A percentile compares a stretch with the other conserved stretches of the same genome.
Conservation (phyloP, 2,797 vertebrate genomes). For the Enoplosus armatus region DNA sequence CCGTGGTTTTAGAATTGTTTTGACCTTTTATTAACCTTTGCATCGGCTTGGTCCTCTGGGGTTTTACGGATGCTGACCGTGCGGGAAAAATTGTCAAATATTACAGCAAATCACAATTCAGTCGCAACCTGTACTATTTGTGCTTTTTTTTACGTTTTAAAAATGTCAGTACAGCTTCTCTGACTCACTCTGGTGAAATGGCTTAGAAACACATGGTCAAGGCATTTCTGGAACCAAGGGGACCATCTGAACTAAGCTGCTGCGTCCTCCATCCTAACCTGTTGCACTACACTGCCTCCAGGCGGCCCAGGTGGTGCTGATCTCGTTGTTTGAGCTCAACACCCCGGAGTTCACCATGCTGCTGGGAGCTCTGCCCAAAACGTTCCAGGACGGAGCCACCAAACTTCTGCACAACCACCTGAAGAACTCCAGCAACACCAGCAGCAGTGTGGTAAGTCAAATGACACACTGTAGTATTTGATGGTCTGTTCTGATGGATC, state of each 20-base stretch:
- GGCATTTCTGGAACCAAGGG: slow-evolving; percentile 38
- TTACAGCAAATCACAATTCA: not conserved
- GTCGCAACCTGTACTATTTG: not conserved
- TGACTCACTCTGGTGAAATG: not conserved
- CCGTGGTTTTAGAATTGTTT: slow-evolving; percentile 44
- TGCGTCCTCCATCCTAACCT: slow-evolving; percentile 25
- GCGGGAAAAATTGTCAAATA: not conserved
- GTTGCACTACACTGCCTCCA: slow-evolving; percentile 63
- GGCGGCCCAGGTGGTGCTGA: slow-evolving; percentile 97
- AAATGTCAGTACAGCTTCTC: not conserved
- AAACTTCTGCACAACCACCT: slow-evolving; percentile 98
- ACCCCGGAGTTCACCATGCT: slow-evolving; percentile 99
- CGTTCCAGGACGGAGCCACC: slow-evolving; percentile 98
- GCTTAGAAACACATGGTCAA: not conserved
- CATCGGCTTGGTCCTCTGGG: not conserved
- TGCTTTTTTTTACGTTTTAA: not conserved
- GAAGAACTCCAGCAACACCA: slow-evolving; percentile 95
- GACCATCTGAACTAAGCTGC: not conserved
- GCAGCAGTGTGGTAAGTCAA: slow-evolving; percentile 88
- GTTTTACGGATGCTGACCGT: slow-evolving; percentile 2
- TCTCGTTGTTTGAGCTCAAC: slow-evolving; percentile 96
- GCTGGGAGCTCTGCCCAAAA: slow-evolving; percentile 98
- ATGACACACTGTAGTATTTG: accelerated
- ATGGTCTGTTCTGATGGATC: not conserved
- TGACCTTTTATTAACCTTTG: not conserved